Base-by-base conservation (phyloP, 1,140 invertebrate species). In the Hetaerina americana region DNA sequence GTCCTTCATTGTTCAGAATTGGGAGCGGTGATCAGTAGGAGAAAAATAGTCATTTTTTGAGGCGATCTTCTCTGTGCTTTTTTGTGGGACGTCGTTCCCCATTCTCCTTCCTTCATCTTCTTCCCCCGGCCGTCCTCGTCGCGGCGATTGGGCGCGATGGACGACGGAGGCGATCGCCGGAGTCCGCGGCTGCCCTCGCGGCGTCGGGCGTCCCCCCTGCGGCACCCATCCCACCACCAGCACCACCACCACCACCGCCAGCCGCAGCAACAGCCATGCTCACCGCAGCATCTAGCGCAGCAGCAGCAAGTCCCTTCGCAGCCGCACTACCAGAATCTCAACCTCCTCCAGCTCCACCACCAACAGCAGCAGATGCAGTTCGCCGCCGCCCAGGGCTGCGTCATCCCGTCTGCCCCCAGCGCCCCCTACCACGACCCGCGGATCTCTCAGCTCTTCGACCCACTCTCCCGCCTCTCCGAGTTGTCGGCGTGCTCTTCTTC, bases 361-460 rank as follows among this genome's bases (percentile, higher is more conserved):
- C 40, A 57, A n/a, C 2, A 12, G 15, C 40, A 57, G 40, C 40
- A 57, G 10, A 12, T n/a, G 15, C 40, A 12, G 22, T n/a, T n/a
- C 2, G n/a, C 67, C 1, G 67, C 25, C 67, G n/a, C 27, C 18
- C 67, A 28, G 26, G 0, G 15, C 24, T 26, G 26, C 15, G 12
- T 57, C 3, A 24, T 26, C 66, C 28, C 40, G 1, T 27, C 66
- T 18, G 10, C 69, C 10, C 27, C 10, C 10, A 12, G 12, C 26
- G 25, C 5, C n/a, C 31, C 26, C 5, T 74, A 73, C 68, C 74
- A 74, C 22, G 74, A 76, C 27, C 70, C 75, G 75, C 85, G 90
- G 75, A 81, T 92, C 77, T 92, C 90, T 78, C 89, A 91, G 82
- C 90, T 91, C 74, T 90, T 91, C 78, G 90, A 92, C 82, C 89